Evolutionary conservation across 2,113 vertebrate genomes (phyloP).

Genomic region (Hoplias malabaricus): DNA sequence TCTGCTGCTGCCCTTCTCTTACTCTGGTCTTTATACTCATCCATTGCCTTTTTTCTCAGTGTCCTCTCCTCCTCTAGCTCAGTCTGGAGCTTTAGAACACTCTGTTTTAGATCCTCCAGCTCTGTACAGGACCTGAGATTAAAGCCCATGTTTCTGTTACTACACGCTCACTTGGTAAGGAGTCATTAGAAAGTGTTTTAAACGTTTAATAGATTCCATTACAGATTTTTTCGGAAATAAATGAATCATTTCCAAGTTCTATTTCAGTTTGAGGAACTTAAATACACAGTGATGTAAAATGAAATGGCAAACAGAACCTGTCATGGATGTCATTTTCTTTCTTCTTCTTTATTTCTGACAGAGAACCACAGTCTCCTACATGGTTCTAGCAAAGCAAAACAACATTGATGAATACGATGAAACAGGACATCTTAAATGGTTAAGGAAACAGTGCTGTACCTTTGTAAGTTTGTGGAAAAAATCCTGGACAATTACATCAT

Average conservation of each 20-base stretch:
- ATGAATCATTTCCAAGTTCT: no score
- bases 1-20: conserved; percentile 35
- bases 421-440: no score
- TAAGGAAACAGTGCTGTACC: neutral
- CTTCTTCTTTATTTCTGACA: neutral
- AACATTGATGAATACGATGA: neutral
- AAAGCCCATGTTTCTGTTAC: neutral
- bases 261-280: no score
- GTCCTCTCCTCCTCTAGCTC: conserved; percentile 60
- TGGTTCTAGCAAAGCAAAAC: conserved; percentile 9
- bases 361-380: neutral
- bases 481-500: neutral
- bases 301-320: neutral
- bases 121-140: conserved; percentile 59
- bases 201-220: no score
- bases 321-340: conserved; percentile 36
- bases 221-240: no score
- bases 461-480: neutral
- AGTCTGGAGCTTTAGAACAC: conserved; percentile 59
- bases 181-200: neutral
- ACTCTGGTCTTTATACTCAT: conserved; percentile 50
- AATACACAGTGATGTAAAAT: neutral
- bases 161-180: neutral
- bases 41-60: conserved; percentile 62
- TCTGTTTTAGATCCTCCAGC: conserved; percentile 30